Conservation (phyloP, 2,113 vertebrate species). For the Lynx canadensis region DNA sequence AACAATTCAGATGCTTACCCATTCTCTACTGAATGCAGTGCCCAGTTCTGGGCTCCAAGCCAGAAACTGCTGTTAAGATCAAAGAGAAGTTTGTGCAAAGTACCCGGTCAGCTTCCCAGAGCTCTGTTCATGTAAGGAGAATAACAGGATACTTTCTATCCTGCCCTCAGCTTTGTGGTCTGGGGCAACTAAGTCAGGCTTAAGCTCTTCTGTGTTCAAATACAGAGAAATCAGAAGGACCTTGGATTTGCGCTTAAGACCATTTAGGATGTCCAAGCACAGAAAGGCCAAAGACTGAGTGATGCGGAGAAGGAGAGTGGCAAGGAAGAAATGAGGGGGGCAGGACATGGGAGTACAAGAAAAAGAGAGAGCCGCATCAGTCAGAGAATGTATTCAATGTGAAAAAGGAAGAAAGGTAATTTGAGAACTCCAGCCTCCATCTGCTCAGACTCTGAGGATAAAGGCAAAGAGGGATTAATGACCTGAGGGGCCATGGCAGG, state of each 20-base stretch:
- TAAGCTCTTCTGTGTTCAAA: neutral
- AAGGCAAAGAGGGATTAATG: conserved; percentile 80
- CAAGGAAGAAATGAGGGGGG: neutral
- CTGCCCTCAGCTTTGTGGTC: neutral
- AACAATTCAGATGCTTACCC: neutral
- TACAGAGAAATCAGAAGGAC: neutral
- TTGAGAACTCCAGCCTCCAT: conserved; percentile 78
- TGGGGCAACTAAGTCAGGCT: too few species aligned
- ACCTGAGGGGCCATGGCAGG: conserved; percentile 64
- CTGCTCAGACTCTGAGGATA: conserved; percentile 81
- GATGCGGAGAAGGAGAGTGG: neutral
- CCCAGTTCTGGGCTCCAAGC: neutral
- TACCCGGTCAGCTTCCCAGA: neutral
- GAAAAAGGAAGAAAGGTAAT: conserved; percentile 74
- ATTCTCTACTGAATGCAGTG: rapidly evolving
- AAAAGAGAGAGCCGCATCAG: neutral
- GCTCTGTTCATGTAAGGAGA: rapidly evolving
- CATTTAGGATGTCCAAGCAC: neutral
- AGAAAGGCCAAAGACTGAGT: neutral
- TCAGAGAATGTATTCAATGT: conserved; percentile 48
- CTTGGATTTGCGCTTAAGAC: neutral
- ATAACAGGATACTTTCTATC: neutral
- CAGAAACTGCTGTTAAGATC: neutral
- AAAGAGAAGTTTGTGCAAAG: neutral
- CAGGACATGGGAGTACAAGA: neutral